These are phyloP conservation scores for Vanessa tameamea DNA, from an alignment of 1,140 invertebrate genomes.

Conservation along the genomic window DNA sequence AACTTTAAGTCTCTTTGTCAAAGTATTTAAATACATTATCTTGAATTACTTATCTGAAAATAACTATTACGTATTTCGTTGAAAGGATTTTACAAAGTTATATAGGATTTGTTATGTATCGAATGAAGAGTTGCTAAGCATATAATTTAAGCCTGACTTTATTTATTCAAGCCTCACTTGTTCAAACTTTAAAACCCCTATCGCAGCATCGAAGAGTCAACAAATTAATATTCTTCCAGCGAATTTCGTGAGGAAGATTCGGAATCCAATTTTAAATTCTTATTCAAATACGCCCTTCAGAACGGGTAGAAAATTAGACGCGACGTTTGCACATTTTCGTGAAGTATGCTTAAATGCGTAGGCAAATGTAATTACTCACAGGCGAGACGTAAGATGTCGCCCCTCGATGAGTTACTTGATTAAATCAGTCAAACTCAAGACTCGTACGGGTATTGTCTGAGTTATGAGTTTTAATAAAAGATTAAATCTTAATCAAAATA, in stretches of 20 bases:
- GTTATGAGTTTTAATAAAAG: constrained; percentile 3
- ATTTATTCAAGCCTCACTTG: constrained; percentile 8
- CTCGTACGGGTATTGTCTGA: not conserved
- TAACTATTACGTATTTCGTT: no score
- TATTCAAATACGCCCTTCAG: constrained; percentile 48
- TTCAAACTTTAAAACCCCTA: constrained; percentile 14
- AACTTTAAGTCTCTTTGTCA: no score
- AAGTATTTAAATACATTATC: no score
- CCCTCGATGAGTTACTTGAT: constrained; percentile 42
- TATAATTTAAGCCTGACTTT: constrained; percentile 5
- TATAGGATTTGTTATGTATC: no score
- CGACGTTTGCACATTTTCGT: constrained; percentile 47
- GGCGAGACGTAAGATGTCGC: constrained; percentile 42
- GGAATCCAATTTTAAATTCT: constrained; percentile 38
- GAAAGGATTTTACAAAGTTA: no score
- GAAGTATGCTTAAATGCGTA: constrained; percentile 49
- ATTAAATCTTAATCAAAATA: not conserved
- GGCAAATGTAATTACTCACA: constrained; percentile 58
- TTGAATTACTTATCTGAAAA: no score
- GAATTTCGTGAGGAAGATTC: constrained; percentile 18
- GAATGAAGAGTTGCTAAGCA: not conserved
- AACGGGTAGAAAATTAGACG: constrained; percentile 45
- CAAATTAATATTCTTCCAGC: constrained; percentile 28
- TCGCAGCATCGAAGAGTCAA: constrained; percentile 14
- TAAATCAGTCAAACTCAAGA: constrained; percentile 26